phyloP scores from a whole-genome alignment of 2,797 vertebrate genomes.

The Phataginus tetradactyla region DNA sequence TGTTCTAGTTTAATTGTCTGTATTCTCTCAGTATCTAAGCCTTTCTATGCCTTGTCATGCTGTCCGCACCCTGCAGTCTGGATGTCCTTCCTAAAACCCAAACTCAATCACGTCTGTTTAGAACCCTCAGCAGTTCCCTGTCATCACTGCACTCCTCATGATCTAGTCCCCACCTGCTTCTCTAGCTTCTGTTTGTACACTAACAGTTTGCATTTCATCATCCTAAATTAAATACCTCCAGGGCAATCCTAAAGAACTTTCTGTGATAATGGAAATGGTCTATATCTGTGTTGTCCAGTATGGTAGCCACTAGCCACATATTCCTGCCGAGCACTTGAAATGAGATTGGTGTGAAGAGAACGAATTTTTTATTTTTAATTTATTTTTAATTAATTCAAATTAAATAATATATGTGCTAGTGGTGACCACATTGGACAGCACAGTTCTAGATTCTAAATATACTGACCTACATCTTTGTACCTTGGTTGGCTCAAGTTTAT shows the following conservation, averaged over 20 bases:
- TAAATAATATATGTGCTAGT: neutral
- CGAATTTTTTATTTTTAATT: neutral
- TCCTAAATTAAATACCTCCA: neutral
- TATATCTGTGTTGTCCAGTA: fast-evolving
- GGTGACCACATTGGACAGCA: neutral
- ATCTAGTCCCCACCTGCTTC: neutral
- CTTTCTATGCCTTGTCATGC: neutral
- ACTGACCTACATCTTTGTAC: neutral
- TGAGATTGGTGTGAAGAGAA: neutral
- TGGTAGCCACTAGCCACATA: fast-evolving
- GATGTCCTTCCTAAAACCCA: neutral
- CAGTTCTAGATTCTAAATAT: neutral
- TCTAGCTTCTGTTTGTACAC: neutral
- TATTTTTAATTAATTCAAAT: neutral
- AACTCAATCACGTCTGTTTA: neutral
- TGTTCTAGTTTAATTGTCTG: neutral
- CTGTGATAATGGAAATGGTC: neutral
- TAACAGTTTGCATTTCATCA: neutral
- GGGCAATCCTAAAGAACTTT: neutral
- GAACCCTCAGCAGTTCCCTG: neutral
- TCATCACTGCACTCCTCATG: neutral
- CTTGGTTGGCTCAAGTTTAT: neutral
- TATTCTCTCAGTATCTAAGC: neutral
- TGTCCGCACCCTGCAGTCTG: neutral
- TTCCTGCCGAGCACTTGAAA: neutral